A percentile compares a stretch with the other conserved stretches of the same genome.
Conservation (phyloP, 2,797 vertebrate species). For the Ispidina lecontei region DNA sequence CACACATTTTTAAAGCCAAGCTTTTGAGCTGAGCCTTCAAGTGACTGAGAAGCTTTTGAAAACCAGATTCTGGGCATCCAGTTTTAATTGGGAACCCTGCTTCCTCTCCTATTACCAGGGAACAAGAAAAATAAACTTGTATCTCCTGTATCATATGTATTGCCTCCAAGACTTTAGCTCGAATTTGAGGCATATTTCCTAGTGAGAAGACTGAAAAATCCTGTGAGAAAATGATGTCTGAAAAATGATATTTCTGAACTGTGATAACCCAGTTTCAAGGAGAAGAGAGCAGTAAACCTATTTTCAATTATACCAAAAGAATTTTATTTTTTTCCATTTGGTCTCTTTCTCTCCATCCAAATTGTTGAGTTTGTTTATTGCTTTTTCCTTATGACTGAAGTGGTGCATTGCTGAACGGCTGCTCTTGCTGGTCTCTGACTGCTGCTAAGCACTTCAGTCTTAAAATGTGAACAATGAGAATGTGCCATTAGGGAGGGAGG, state of each 20-base stretch:
- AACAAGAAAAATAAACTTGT: neutral
- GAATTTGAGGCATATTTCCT: neutral
- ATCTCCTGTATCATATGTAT: neutral
- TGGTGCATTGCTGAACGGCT: neutral
- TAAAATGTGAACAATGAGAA: slow-evolving; percentile 47
- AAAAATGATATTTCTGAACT: neutral
- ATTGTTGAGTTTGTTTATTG: slow-evolving; percentile 47
- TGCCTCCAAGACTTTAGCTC: neutral
- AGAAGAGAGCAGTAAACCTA: neutral
- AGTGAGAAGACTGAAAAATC: neutral
- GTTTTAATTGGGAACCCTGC: neutral
- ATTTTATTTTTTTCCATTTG: neutral
- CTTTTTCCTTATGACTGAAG: slow-evolving; percentile 30
- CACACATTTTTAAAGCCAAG: neutral
- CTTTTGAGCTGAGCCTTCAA: neutral
- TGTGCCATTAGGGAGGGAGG: neutral
- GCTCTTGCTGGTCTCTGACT: slow-evolving; percentile 14
- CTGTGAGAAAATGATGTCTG: neutral
- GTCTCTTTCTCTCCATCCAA: slow-evolving; percentile 8
- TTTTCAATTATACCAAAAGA: slow-evolving; percentile 6
- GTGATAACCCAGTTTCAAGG: slow-evolving; percentile 34
- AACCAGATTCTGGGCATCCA: neutral
- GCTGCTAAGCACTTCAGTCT: slow-evolving; percentile 27
- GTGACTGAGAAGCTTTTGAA: neutral
- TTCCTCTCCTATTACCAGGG: neutral